A percentile compares a stretch with the other conserved stretches of the same genome.
phyloP scores from a whole-genome alignment of 2,888 invertebrate genomes.

The Dyspetes luteomarginatus region DNA sequence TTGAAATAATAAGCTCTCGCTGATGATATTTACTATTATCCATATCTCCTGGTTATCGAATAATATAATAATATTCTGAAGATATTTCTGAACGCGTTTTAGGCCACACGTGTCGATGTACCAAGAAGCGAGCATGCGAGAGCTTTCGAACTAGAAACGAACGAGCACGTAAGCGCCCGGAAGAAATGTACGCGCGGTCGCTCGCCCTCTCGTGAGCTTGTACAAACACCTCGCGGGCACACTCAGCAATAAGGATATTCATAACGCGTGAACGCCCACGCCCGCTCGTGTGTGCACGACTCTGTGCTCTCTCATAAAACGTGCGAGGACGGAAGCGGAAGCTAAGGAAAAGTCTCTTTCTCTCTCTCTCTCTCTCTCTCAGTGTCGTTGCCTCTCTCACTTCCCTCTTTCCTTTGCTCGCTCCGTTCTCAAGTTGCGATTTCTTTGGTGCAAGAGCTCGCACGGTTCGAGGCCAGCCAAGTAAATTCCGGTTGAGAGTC shows the following conservation, averaged over 20 bases:
- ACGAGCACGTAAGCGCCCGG: conserved; percentile 74
- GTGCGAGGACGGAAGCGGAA: conserved; percentile 71
- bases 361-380: conserved; percentile 6
- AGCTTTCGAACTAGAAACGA: conserved; percentile 68
- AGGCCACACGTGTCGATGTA: background rate
- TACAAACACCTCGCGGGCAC: conserved; percentile 49
- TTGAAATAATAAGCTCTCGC: background rate
- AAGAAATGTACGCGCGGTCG: conserved; percentile 73
- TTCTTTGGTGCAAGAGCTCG: conserved; percentile 44
- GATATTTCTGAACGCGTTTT: conserved; percentile 24
- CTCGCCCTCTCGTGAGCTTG: conserved; percentile 66
- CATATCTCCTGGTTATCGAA: too few species aligned
- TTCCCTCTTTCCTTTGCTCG: background rate
- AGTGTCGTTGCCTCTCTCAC: too few species aligned
- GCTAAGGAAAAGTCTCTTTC: conserved; percentile 20
- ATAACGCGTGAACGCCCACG: conserved; percentile 76
- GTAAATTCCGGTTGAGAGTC: conserved; percentile 58
- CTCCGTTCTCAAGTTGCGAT: conserved; percentile 46
- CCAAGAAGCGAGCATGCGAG: background rate
- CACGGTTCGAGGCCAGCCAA: conserved; percentile 50
- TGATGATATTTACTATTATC: conserved; percentile 12
- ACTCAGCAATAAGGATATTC: conserved; percentile 73
- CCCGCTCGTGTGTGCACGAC: conserved; percentile 74
- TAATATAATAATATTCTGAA: background rate
- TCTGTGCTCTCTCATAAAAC: conserved; percentile 68